Percentiles rank a stretch among this genome's conserved stretches.
Conservation (phyloP, 2,888 invertebrate genomes). For the Nematopogon swammerdamellus region DNA sequence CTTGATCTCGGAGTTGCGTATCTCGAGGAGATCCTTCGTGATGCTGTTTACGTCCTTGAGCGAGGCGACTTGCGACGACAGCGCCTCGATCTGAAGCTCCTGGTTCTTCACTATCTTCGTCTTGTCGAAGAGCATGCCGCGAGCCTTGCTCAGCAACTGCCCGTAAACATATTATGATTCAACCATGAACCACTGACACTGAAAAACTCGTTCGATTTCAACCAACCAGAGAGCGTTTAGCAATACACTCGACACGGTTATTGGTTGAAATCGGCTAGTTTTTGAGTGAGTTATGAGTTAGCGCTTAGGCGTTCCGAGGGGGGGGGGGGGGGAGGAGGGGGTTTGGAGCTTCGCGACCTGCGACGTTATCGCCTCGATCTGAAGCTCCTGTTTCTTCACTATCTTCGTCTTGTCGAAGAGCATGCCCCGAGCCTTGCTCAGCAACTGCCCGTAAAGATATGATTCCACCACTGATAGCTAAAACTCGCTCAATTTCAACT, state of each 20-base stretch:
- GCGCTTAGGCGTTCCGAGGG: no score
- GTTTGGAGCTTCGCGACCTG: no score
- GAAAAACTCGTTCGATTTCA: no score
- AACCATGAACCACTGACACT: no score
- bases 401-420: conserved; percentile 74
- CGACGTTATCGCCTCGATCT: conserved; percentile 77
- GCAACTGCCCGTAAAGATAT: no score
- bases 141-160: conserved; percentile 62
- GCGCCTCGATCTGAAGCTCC: conserved; percentile 72
- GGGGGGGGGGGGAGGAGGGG: no score
- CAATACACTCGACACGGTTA: no score
- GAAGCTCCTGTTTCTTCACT: conserved; percentile 74
- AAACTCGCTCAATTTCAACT: no score
- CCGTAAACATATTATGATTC: conserved; percentile 17
- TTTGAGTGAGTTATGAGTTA: no score
- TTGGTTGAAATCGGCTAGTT: no score
- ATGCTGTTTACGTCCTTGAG: conserved; percentile 79
- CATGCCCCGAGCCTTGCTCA: conserved; percentile 65
- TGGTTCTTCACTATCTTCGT: conserved; percentile 74
- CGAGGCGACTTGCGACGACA: conserved; percentile 68
- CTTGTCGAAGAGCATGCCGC: conserved; percentile 71
- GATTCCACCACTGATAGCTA: no score
- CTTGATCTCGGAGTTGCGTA: conserved; percentile 74
- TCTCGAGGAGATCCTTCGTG: conserved; percentile 75
- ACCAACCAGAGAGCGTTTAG: no score